Evolutionary conservation across 92 coral and sea anemone genomes (phyloP).

Genomic region (Anthopleura xanthogrammica): DNA sequence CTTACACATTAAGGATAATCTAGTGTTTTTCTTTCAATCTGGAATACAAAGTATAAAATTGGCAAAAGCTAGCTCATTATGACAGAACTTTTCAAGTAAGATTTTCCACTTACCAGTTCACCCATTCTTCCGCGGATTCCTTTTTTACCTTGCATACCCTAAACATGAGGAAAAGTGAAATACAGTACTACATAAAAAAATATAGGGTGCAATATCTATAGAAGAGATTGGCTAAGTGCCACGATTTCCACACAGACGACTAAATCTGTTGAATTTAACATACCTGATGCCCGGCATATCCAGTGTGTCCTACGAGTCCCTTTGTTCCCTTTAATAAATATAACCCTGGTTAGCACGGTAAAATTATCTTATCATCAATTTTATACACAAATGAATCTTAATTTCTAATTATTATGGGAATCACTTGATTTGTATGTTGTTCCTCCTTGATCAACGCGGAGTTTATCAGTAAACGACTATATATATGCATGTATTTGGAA

Average conservation of each 20-base stretch:
- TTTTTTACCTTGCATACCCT: slow-evolving; percentile 61
- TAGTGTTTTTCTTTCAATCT: too few species aligned
- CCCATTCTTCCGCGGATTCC: slow-evolving; percentile 57
- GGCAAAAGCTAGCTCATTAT: too few species aligned
- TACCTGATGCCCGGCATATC: slow-evolving; percentile 71
- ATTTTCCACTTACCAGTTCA: slow-evolving; percentile 40
- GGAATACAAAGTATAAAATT: too few species aligned
- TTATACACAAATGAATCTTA: background rate
- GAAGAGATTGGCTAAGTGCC: too few species aligned
- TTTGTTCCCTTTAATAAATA: slow-evolving; percentile 50
- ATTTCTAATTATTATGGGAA: background rate
- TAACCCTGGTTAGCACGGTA: background rate
- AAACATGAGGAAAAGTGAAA: background rate
- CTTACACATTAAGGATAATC: too few species aligned
- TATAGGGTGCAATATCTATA: background rate
- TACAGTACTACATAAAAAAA: background rate
- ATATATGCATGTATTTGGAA: background rate
- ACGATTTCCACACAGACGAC: too few species aligned
- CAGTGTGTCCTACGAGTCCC: slow-evolving; percentile 65
- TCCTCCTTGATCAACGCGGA: background rate
- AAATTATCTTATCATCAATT: background rate
- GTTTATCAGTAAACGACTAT: too few species aligned
- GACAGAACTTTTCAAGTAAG: background rate
- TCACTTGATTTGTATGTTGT: background rate
- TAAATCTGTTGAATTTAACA: background rate